phyloP scores from a whole-genome alignment of 2,113 vertebrate species.

The Emydura subglobosa region DNA sequence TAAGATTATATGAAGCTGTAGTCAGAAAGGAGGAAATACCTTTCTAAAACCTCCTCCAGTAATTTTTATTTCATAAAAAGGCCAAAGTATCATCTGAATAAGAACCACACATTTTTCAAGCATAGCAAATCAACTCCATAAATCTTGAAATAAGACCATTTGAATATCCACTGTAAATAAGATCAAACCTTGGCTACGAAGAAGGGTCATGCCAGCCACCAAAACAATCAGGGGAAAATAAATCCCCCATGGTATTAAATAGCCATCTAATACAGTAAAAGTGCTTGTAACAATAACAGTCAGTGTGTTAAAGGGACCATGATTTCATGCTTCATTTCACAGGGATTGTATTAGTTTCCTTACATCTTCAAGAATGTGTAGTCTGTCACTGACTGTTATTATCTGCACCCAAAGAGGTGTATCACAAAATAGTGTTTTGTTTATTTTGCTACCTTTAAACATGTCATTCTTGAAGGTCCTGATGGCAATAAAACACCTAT shows the following conservation, averaged over 20 bases:
- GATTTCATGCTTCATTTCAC: neutral
- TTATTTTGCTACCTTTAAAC: neutral
- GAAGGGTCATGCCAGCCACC: neutral
- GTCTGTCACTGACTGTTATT: neutral
- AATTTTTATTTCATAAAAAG: neutral
- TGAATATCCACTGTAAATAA: neutral
- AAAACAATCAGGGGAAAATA: fast-evolving
- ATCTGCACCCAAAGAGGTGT: neutral
- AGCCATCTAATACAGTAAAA: neutral
- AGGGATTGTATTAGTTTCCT: neutral
- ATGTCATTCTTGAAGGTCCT: fast-evolving
- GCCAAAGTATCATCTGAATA: neutral
- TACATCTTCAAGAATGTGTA: neutral
- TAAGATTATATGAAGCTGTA: no score
- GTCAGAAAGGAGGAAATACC: no score
- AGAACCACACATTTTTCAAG: neutral
- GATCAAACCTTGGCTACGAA: neutral
- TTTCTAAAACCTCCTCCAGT: no score
- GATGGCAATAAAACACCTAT: neutral
- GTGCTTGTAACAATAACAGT: fast-evolving
- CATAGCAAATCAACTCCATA: neutral
- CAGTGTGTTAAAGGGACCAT: fast-evolving
- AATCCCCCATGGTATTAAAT: neutral
- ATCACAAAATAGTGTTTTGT: fast-evolving
- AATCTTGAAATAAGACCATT: neutral